phyloP scores from a whole-genome alignment of 2,888 invertebrate genomes.

The Ischnus inquisitorius region DNA sequence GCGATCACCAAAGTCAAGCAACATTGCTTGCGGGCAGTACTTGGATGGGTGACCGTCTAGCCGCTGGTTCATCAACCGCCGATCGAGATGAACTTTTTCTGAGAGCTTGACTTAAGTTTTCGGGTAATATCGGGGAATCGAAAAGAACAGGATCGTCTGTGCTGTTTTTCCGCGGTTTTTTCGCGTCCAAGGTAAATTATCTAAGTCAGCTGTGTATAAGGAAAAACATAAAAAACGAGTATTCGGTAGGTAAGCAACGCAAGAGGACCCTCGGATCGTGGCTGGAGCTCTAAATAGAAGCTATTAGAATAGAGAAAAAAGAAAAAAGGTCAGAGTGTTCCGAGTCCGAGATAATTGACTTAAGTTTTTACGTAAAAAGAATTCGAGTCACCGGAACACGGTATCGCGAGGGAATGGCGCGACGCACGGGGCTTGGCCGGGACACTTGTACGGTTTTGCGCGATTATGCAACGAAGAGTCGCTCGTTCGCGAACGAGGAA shows the following conservation, averaged over 20 bases:
- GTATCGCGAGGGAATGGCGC: slow-evolving; percentile 24
- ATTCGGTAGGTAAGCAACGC: background rate
- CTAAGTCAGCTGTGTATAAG: too few species aligned
- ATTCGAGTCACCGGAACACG: slow-evolving; percentile 75
- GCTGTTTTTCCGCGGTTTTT: too few species aligned
- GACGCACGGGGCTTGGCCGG: slow-evolving; percentile 53
- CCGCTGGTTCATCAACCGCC: too few species aligned
- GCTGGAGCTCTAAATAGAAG: background rate
- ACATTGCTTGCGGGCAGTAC: too few species aligned
- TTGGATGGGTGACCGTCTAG: too few species aligned
- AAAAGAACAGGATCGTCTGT: too few species aligned
- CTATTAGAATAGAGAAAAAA: slow-evolving; percentile 15
- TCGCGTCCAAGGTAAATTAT: too few species aligned
- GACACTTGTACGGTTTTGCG: slow-evolving; percentile 75
- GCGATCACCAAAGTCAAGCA: too few species aligned
- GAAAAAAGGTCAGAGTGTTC: slow-evolving; percentile 39
- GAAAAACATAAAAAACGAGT: background rate
- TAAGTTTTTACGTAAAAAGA: slow-evolving; percentile 81
- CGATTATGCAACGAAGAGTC: slow-evolving; percentile 72
- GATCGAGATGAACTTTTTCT: too few species aligned
- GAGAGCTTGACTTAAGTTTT: too few species aligned
- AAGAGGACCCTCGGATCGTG: background rate
- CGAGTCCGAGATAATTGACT: slow-evolving; percentile 74
- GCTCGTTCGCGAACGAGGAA: slow-evolving; percentile 18
- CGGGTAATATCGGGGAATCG: too few species aligned